A percentile compares a stretch with the other conserved stretches of the same genome.
Conservation (phyloP, 2,888 invertebrate genomes). For the Trichogramma dendrolimi region DNA sequence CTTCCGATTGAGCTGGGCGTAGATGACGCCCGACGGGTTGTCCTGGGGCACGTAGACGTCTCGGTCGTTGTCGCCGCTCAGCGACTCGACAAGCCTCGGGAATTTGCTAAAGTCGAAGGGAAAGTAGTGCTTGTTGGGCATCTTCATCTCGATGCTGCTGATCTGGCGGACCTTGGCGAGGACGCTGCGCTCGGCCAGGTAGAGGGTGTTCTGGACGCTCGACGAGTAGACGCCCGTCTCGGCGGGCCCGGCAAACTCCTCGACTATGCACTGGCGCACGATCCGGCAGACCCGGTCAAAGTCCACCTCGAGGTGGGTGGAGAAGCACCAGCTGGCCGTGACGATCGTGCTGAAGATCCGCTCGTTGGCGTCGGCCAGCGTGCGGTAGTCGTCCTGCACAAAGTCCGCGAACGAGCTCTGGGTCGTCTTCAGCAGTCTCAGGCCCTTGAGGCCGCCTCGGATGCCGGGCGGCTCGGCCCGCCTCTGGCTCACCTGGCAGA, state of each 20-base stretch:
- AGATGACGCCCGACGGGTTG: slow-evolving; percentile 74
- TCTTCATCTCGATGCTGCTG: slow-evolving; percentile 67
- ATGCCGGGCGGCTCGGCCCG: slow-evolving; percentile 58
- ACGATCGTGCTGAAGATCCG: slow-evolving; percentile 76
- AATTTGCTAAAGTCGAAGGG: slow-evolving; percentile 72
- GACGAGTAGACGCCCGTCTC: slow-evolving; percentile 70
- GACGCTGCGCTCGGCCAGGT: slow-evolving; percentile 66
- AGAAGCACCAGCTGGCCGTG: slow-evolving; percentile 71
- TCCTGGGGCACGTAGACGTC: slow-evolving; percentile 75
- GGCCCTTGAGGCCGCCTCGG: slow-evolving; percentile 65
- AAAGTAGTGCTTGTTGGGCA: slow-evolving; percentile 80
- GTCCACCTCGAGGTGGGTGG: slow-evolving; percentile 61
- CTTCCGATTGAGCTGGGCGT: slow-evolving; percentile 66
- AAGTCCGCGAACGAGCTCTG: slow-evolving; percentile 78
- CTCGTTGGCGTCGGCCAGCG: slow-evolving; percentile 70
- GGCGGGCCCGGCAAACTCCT: slow-evolving; percentile 73
- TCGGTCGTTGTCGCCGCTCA: slow-evolving; percentile 57
- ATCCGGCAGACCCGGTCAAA: slow-evolving; percentile 69
- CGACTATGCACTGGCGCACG: slow-evolving; percentile 67
- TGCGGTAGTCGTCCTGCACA: slow-evolving; percentile 73
- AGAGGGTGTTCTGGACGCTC: slow-evolving; percentile 75
- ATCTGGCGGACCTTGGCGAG: slow-evolving; percentile 68
- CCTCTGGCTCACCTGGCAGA: slow-evolving; percentile 64
- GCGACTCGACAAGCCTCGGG: slow-evolving; percentile 57
- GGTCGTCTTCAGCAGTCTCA: slow-evolving; percentile 75